These are phyloP conservation scores for Augochlora pura DNA, from an alignment of 1,140 invertebrate species.

Conservation along the genomic window DNA sequence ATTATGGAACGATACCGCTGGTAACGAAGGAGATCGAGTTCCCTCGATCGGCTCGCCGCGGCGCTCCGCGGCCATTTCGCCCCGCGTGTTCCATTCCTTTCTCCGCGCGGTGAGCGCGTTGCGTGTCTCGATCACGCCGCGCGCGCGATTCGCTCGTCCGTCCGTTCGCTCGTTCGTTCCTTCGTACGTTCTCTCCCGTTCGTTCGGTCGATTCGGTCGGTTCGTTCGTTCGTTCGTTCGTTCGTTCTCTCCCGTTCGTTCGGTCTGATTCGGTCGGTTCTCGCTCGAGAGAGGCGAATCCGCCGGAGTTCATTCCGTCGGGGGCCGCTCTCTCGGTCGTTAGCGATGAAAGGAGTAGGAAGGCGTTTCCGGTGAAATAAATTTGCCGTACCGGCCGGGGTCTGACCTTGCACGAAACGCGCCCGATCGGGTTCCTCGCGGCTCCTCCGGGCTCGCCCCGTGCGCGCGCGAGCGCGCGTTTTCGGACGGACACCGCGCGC, in stretches of 20 bases:
- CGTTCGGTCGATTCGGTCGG: too few species aligned
- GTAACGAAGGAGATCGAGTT: slow-evolving; percentile 60
- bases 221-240: too few species aligned
- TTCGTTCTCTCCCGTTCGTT: too few species aligned
- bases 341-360: slow-evolving; percentile 44
- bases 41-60: slow-evolving; percentile 43
- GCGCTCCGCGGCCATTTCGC: slow-evolving; percentile 25
- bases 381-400: slow-evolving; percentile 37
- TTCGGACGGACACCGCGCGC: not conserved
- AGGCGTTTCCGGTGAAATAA: slow-evolving; percentile 60
- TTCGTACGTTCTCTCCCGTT: too few species aligned
- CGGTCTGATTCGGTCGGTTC: too few species aligned
- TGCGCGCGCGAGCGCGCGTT: too few species aligned
- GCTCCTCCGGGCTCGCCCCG: too few species aligned
- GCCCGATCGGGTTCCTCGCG: slow-evolving; percentile 23
- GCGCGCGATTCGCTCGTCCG: too few species aligned
- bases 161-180: too few species aligned
- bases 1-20: slow-evolving; percentile 62
- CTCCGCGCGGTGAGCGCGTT: slow-evolving; percentile 36
- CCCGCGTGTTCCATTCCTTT: slow-evolving; percentile 25
- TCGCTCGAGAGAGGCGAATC: slow-evolving; percentile 45
- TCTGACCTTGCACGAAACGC: slow-evolving; percentile 50
- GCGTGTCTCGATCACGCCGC: slow-evolving; percentile 51
- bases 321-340: slow-evolving; percentile 28
- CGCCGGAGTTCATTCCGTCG: slow-evolving; percentile 46